phyloP scores from a whole-genome alignment of 2,888 invertebrate genomes.

The Bhutanitis thaidina region DNA sequence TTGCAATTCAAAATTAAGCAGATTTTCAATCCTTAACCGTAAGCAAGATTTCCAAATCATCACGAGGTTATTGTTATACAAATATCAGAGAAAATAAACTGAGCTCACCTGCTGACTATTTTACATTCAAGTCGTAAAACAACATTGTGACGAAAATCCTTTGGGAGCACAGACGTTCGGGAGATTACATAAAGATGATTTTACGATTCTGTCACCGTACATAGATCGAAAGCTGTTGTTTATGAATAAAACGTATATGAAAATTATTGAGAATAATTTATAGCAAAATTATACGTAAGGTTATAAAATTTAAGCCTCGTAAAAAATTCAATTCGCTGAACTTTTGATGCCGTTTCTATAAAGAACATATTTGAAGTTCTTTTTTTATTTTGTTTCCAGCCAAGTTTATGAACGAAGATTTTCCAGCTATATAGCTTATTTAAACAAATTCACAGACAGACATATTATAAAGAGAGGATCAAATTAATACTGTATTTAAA shows the following conservation, averaged over 20 bases:
- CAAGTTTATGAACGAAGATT: not conserved
- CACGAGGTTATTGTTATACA: conserved; percentile 3
- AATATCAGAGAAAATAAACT: conserved; percentile 29
- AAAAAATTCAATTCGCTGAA: not conserved
- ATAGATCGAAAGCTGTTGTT: conserved; percentile 53
- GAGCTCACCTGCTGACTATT: conserved; percentile 35
- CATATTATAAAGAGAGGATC: too few species aligned
- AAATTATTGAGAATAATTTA: conserved; percentile 42
- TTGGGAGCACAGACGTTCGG: conserved; percentile 51
- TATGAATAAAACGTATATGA: conserved; percentile 64
- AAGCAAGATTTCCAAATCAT: conserved; percentile 6
- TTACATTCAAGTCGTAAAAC: conserved; percentile 54
- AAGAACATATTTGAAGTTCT: not conserved
- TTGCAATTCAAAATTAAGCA: not conserved
- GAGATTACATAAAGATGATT: conserved; percentile 69
- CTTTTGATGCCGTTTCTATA: not conserved
- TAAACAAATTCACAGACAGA: too few species aligned
- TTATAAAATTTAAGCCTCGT: conserved; percentile 1
- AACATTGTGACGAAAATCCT: conserved; percentile 65
- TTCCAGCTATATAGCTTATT: too few species aligned
- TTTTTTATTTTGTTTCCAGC: not conserved
- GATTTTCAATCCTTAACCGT: not conserved
- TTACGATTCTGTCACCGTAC: conserved; percentile 64
- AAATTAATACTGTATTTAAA: too few species aligned
- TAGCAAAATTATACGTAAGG: conserved; percentile 5